Evolutionary conservation across 2,888 invertebrate genomes (phyloP).

Genomic region (Scrobipalpa atriplicella): DNA sequence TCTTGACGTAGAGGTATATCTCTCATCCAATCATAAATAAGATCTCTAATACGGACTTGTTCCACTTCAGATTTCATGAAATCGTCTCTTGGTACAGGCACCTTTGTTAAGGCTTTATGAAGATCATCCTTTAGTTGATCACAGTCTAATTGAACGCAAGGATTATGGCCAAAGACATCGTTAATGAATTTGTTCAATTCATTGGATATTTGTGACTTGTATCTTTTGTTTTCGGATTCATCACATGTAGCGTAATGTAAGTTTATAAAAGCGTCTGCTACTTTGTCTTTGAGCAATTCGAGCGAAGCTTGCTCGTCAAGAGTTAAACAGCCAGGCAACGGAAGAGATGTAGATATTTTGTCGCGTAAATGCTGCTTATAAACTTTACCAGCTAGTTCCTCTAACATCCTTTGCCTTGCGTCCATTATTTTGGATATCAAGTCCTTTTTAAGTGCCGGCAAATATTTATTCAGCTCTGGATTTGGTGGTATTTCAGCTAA

Average conservation of each 20-base stretch:
- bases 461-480: slow-evolving; percentile 37
- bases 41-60: slow-evolving; percentile 51
- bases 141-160: slow-evolving; percentile 41
- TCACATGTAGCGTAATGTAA: slow-evolving; percentile 49
- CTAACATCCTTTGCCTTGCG: slow-evolving; percentile 43
- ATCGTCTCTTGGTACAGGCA: slow-evolving; percentile 51
- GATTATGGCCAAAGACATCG: slow-evolving; percentile 50
- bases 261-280: slow-evolving; percentile 62
- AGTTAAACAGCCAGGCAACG: slow-evolving; percentile 39
- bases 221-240: slow-evolving; percentile 42
- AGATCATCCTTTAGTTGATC: slow-evolving; percentile 50
- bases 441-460: slow-evolving; percentile 41
- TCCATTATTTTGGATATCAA: slow-evolving; percentile 46
- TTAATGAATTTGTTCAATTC: slow-evolving; percentile 55
- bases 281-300: slow-evolving; percentile 55
- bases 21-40: slow-evolving; percentile 52
- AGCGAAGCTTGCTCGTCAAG: slow-evolving; percentile 50
- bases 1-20: slow-evolving; percentile 46
- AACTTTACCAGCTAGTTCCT: slow-evolving; percentile 45
- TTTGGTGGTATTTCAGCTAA: slow-evolving; percentile 39
- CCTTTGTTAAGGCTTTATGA: slow-evolving; percentile 49
- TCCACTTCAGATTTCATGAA: slow-evolving; percentile 51
- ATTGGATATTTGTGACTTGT: slow-evolving; percentile 49
- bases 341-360: slow-evolving; percentile 50
- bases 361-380: slow-evolving; percentile 57